Base-by-base conservation (phyloP, 2,888 invertebrate species). In the Keiferia lycopersicella region DNA sequence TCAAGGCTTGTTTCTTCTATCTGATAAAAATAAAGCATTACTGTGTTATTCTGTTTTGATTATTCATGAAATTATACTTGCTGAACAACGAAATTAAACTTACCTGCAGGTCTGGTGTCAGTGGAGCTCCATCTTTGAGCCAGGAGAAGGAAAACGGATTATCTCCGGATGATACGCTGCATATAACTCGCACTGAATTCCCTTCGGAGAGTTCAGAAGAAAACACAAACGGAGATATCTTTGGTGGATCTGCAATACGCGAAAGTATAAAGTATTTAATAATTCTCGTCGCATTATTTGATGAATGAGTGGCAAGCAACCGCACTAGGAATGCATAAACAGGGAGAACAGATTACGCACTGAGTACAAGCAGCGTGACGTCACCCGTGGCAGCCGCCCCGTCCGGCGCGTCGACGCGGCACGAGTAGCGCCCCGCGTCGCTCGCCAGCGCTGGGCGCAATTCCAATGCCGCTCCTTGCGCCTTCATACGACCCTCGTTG, bases 191-290 rank as follows among this genome's bases (percentile, higher is more conserved):
- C 69, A 95, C 95, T 62, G 97, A 91, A 80, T 96, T 95, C 71
- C 96, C 95, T 87, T 97, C 95, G 80, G 96, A 95, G 63, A 96
- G 92, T 80, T 95, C 96, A 73, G 95, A 93, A 0, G 97, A 96
- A 81, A 98, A 97, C 63, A 93, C 94, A 84, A 98, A 97, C 39
- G 96, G 95, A 71, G 96, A 96, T 79, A 97, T 95, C 74, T 96
- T 94, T n/a, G 97, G 97, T 2, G 96, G 96, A 89, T 93, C 94
- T 94, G 79, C 41, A 20, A 16, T 12, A 18, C 50, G 3, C 7
- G 16, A 10, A 11, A 18, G 50, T 30, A 18, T 1, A n/a, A 48
- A 18, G n/a, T 2, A 41, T 3, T 3, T 14, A 14, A 7, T 39
- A 39, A 4, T 11, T 39, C 8, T 30, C 6, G 30, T 30, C 30